A percentile compares a stretch with the other conserved stretches of the same genome.
Conservation (phyloP, 2,888 invertebrate genomes). For the Andrena fulva region DNA sequence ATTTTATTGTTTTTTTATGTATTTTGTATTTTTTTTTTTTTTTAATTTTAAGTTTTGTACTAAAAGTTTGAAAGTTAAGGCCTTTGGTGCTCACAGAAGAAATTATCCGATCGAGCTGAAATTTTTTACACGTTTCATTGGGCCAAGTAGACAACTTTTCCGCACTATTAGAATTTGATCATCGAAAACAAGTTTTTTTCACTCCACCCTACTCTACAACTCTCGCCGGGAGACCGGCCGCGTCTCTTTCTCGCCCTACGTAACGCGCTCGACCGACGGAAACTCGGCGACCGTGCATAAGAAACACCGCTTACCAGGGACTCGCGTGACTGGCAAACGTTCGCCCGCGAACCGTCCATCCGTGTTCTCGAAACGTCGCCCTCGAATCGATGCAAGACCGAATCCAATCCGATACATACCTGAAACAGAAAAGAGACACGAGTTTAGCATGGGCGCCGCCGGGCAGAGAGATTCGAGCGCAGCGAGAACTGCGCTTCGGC, state of each 20-base stretch:
- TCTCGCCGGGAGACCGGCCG: neutral
- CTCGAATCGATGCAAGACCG: conserved; percentile 35
- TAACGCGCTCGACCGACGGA: conserved; percentile 12
- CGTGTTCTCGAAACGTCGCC: conserved; percentile 73
- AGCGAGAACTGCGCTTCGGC: neutral
- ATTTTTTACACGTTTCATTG: too few relatives aligned
- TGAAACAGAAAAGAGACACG: conserved; percentile 75
- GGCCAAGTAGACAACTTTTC: too few relatives aligned
- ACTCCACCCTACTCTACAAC: too few relatives aligned
- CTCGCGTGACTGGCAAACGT: conserved; percentile 49
- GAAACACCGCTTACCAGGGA: conserved; percentile 42
- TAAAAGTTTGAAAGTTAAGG: too few relatives aligned
- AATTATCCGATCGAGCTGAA: too few relatives aligned
- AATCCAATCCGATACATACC: conserved; percentile 82
- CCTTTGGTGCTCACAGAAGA: too few relatives aligned
- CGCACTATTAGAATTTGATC: too few relatives aligned
- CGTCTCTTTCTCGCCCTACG: neutral
- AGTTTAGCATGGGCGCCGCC: conserved; percentile 6
- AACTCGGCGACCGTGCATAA: conserved; percentile 26
- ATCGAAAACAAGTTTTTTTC: too few relatives aligned
- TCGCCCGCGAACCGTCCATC: conserved; percentile 30
- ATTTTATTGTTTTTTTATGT: too few relatives aligned
- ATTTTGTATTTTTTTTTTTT: too few relatives aligned
- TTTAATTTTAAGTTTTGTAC: too few relatives aligned
- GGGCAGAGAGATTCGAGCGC: neutral